Base-by-base conservation (phyloP, 2,888 invertebrate species). In the Chrysina gloriosa region DNA sequence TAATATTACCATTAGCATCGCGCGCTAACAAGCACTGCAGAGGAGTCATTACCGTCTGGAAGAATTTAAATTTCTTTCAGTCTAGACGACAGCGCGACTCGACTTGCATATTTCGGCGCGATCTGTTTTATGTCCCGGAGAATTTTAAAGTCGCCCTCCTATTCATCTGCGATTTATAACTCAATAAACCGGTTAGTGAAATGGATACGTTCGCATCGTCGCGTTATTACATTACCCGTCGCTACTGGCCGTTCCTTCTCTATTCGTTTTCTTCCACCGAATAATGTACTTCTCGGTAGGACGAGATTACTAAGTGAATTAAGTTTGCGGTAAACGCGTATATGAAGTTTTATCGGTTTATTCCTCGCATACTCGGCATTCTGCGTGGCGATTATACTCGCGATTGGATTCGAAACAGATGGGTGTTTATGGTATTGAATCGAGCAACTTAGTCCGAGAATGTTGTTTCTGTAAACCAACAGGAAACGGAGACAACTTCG, bases 81-180 rank as follows among this genome's bases (percentile, higher is more conserved):
- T 61, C 58, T 61, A 61, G 58, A 61, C 58, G 42, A 21, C 19
- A 56, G 16, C 19, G 27, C 74, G 29, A 14, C 39, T 73, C 74
- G 42, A 23, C 65, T 65, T 52, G 65, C 65, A 65, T 65, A 65
- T 65, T 65, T 65, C 50, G 50, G 48, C 45, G 50, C 45, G 63
- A 54, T 68, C 68, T 63, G 63, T 54, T 68, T 68, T 68, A 68
- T 68, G 31, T 68, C 45, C 48, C 23, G n/a, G 25, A 14, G 66
- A 48, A 54, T 54, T 66, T 66, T 54, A 66, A 66, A 56, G 25
- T 47, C 25, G 23, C n/a, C 29, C n/a, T n/a, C n/a, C 47, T 67
- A 56, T 45, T 67, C 65, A 39, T 52, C 65, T 65, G 65, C 52
- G 36, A 65, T 65, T 65, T 65, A 65, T 52, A 50, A 50, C 65